Evolutionary conservation across 2,888 invertebrate genomes (phyloP).

Genomic region (Aradus depressus): DNA sequence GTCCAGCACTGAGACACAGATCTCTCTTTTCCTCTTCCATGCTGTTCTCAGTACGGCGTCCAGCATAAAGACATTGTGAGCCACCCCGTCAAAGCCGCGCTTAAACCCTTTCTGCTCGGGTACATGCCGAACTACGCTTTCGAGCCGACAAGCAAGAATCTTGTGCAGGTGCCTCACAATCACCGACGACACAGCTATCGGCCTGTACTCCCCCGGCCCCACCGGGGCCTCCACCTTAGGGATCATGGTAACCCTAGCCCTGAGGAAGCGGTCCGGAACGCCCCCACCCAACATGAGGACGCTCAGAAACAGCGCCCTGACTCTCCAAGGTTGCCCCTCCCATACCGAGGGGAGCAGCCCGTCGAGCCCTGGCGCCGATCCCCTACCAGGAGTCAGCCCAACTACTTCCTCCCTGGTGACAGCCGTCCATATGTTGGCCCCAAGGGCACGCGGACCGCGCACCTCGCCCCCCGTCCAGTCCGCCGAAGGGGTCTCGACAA

Average conservation of each 20-base stretch:
- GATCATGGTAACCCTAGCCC: conserved; percentile 13
- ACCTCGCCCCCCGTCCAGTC: background rate
- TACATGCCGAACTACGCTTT: background rate
- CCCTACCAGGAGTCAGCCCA: background rate
- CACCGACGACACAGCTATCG: conserved; percentile 23
- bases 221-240: conserved; percentile 8
- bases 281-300: conserved; percentile 10
- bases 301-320: conserved; percentile 12
- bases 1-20: conserved; percentile 32
- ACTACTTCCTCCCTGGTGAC: background rate
- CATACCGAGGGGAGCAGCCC: background rate
- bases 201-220: conserved; percentile 9
- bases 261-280: background rate
- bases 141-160: conserved; percentile 23
- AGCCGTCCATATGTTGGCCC: background rate
- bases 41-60: conserved; percentile 37
- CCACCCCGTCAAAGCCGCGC: background rate
- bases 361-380: background rate
- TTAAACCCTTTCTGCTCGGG: conserved; percentile 1
- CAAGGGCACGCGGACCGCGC: background rate
- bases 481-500: background rate
- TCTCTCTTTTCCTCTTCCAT: conserved; percentile 40
- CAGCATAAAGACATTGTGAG: background rate
- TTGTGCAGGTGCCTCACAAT: conserved; percentile 24
- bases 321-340: background rate